A percentile compares a stretch with the other conserved stretches of the same genome.
These are phyloP conservation scores for Musca domestica DNA, from an alignment of 1,140 invertebrate genomes.

Conservation along the genomic window DNA sequence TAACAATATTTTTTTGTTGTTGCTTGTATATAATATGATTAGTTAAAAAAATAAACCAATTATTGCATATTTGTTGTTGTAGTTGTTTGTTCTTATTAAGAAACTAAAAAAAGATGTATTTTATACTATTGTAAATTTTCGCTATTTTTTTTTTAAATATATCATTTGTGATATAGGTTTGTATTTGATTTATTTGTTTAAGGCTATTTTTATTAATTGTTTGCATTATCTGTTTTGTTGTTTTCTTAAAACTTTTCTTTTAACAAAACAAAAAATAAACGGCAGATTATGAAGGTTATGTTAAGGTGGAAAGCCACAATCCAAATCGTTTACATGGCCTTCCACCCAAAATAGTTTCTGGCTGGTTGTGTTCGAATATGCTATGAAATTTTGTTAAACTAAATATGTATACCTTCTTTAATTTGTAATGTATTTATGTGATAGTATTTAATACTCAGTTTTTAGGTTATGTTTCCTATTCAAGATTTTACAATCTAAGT, in stretches of 20 bases:
- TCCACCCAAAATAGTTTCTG: too few relatives aligned
- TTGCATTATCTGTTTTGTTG: neutral
- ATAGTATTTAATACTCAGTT: neutral
- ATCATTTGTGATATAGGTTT: constrained; percentile 7
- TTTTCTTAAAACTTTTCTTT: too few relatives aligned
- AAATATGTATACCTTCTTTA: neutral
- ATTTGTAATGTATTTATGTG: neutral
- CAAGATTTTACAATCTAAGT: constrained; percentile 1
- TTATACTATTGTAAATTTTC: neutral
- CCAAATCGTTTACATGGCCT: too few relatives aligned
- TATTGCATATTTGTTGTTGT: constrained; percentile 17
- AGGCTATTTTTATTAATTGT: neutral
- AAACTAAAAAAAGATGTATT: neutral
- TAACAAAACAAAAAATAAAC: too few relatives aligned
- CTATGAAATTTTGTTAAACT: neutral
- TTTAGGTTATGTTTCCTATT: neutral
- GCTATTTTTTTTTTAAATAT: constrained; percentile 5
- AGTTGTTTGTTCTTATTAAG: constrained; percentile 7
- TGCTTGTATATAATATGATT: constrained; percentile 6
- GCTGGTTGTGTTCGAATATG: neutral
- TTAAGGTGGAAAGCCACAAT: too few relatives aligned
- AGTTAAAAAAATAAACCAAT: neutral
- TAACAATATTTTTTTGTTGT: constrained; percentile 25
- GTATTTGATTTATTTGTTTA: constrained; percentile 12
- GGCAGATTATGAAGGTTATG: too few relatives aligned